Evolutionary conservation across 1,140 invertebrate species (phyloP), one percentile per base, ranked within the genome.

Genomic region (Agrilus planipennis): DNA sequence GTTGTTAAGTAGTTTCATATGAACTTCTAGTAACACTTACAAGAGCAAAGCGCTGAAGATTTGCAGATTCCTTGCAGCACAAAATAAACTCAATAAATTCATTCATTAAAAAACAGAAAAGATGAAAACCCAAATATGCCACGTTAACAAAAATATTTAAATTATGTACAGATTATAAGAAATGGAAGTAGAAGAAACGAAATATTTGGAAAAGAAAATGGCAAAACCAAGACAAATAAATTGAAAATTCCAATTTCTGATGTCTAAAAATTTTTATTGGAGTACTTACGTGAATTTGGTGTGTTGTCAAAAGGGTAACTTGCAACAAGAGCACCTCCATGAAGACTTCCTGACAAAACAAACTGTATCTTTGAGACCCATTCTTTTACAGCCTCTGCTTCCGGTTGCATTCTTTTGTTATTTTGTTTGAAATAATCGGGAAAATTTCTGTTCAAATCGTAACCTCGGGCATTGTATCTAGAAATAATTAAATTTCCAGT

Each of bases 301-400:
- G 86, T 90, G 55, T 90, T 91, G 60, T 93, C 89, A 59, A 86
- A 92, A 1, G 89, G 89, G 63, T 93, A 93, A 50, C 84, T 89
- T 28, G 89, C 87, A 20, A 92, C 89, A 35, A 94, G 68, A 2
- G 89, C 89, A 6, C 90, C 91, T 7, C 89, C 89, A 57, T 94
- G 89, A 20, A 96, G 65, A 52, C 86, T 89, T 35, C 88, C 86
- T 5, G 88, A 92, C 2, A 94, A 62, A 11, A 91, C 85, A 55
- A 95, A 94, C 63, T 89, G 86, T 44, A 88, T 89, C 61, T 88
- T 86, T 25, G 82, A 81, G 20, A 91, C 77, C 89, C 89, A 93
- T 53, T 89, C 80, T 64, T 95, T 94, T 2, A 98, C 86, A 1
- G 89, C 89, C 50, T 87, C 81, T 0, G 92, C 94, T 68, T 99